Evolutionary conservation across 2,888 invertebrate species (phyloP).

Genomic region (Cepaea hortensis): DNA sequence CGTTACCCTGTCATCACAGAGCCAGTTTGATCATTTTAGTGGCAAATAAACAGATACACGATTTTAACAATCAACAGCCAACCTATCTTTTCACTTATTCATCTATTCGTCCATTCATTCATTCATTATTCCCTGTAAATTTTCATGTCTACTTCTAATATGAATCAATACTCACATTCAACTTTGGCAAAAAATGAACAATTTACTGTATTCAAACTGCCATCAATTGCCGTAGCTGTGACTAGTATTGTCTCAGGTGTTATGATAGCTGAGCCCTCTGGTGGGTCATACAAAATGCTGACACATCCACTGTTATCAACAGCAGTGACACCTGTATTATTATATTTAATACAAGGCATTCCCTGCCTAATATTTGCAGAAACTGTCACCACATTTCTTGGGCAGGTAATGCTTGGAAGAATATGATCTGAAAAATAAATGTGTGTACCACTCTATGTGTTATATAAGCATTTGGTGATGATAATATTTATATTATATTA

Average conservation of each 20-base stretch:
- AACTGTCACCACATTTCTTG: conserved; percentile 48
- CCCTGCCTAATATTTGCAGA: conserved; percentile 26
- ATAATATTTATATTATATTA: neutral
- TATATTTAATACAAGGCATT: conserved; percentile 39
- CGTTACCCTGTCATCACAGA: too few species aligned
- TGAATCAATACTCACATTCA: conserved; percentile 57
- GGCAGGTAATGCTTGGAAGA: conserved; percentile 61
- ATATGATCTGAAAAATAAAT: conserved; percentile 56
- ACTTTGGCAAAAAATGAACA: conserved; percentile 60
- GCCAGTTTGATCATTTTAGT: too few species aligned
- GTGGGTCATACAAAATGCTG: conserved; percentile 37
- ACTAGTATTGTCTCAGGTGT: conserved; percentile 52
- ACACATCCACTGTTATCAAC: conserved; percentile 51
- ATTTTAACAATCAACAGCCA: too few species aligned
- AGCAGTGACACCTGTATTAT: conserved; percentile 36
- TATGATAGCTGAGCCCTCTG: conserved; percentile 36
- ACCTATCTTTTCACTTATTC: too few species aligned
- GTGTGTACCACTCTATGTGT: neutral
- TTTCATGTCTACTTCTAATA: too few species aligned
- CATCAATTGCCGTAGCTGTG: conserved; percentile 58
- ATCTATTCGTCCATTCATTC: too few species aligned
- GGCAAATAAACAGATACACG: too few species aligned
- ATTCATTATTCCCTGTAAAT: too few species aligned
- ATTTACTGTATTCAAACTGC: conserved; percentile 54
- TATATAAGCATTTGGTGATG: neutral